phyloP scores from a whole-genome alignment of 2,113 vertebrate genomes.

The Prochilodus magdalenae region DNA sequence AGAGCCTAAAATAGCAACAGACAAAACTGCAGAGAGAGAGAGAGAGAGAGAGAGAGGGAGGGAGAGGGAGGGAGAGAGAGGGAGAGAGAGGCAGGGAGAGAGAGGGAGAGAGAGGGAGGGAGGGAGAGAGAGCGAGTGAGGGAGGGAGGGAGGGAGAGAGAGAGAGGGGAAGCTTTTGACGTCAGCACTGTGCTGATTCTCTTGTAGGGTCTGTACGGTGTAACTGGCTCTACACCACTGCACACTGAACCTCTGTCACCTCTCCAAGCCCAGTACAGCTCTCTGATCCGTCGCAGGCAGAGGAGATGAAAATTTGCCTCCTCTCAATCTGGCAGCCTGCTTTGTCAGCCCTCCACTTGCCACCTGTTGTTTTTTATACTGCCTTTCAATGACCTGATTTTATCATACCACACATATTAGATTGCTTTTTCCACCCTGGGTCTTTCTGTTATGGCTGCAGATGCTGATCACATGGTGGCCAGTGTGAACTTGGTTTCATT shows the following conservation, averaged over 20 bases:
- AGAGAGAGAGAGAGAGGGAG: neutral
- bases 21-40: constrained; percentile 16
- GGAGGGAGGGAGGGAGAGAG: neutral
- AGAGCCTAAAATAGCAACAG: constrained; percentile 51
- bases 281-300: neutral
- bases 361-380: neutral
- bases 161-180: constrained; percentile 31
- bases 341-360: neutral
- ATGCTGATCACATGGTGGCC: neutral
- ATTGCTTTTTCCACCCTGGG: neutral
- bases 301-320: neutral
- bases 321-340: neutral
- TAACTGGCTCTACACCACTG: constrained; percentile 5
- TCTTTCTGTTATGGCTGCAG: neutral
- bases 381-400: neutral
- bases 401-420: neutral
- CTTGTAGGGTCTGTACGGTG: neutral
- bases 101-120: constrained; percentile 5
- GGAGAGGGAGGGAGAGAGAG: neutral
- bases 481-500: neutral
- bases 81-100: neutral
- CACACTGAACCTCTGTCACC: neutral
- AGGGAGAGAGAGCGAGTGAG: too few relatives aligned
- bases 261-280: neutral
- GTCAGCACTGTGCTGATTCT: constrained; percentile 35